Conservation (phyloP, 1,140 invertebrate genomes). For the Melitaea cinxia region DNA sequence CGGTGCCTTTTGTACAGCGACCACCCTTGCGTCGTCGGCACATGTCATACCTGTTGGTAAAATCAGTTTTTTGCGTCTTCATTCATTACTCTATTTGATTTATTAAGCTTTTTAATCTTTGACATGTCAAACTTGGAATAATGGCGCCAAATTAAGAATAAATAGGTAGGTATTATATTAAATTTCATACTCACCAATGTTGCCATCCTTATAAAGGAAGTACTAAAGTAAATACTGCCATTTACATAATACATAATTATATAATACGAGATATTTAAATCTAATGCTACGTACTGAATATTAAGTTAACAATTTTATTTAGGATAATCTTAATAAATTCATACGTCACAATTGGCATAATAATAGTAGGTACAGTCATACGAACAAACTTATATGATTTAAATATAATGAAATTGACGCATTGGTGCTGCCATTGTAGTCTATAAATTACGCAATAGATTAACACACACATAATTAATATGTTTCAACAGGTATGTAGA, state of each 20-base stretch:
- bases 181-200: slow-evolving; percentile 50
- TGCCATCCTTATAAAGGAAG: slow-evolving; percentile 34
- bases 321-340: slow-evolving; percentile 12
- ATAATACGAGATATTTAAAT: not conserved
- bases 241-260: not conserved
- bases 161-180: slow-evolving; percentile 32
- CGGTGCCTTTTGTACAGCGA: slow-evolving; percentile 97
- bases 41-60: slow-evolving; percentile 95
- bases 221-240: slow-evolving; percentile 24
- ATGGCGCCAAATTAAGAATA: slow-evolving; percentile 64
- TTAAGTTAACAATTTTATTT: slow-evolving; percentile 1
- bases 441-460: slow-evolving; percentile 26
- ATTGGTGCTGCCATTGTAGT: slow-evolving; percentile 28
- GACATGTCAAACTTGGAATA: slow-evolving; percentile 43
- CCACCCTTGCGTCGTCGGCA: slow-evolving; percentile 96
- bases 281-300: not conserved
- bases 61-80: slow-evolving; percentile 67
- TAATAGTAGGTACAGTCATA: slow-evolving; percentile 1
- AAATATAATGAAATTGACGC: slow-evolving; percentile 21
- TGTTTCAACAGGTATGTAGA: not conserved
- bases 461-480: slow-evolving; percentile 27
- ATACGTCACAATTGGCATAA: slow-evolving; percentile 11
- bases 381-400: slow-evolving; percentile 11
- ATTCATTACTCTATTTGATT: slow-evolving; percentile 31
- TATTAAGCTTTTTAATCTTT: not conserved